Base-by-base conservation (phyloP, 2,888 invertebrate species). In the Leptopterna dolabrata region DNA sequence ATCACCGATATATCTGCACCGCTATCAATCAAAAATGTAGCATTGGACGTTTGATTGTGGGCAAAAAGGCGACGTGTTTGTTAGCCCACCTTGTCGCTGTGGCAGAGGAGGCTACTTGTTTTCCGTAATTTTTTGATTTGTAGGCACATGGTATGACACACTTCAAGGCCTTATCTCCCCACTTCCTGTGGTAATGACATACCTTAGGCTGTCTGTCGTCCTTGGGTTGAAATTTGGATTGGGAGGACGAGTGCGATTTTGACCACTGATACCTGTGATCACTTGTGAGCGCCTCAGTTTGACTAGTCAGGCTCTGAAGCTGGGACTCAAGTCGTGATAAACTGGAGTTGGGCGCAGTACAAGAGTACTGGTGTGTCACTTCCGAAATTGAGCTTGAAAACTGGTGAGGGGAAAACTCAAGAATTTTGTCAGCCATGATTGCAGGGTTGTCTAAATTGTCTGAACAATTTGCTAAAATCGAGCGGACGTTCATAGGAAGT, bases 11-110 rank as follows among this genome's bases (percentile, higher is more conserved):
- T 13, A 86, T 85, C 14, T 88, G 89, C 24, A 84, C 88, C 43
- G 88, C 84, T 63, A 63, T 88, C 90, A 0, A 89, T 78, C 7
- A 86, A 41, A 47, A 89, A 90, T 16, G 1, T 76, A 6, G 29
- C 11, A 14, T 76, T 84, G 0, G 87, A 36, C 6, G 11, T 41
- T 13, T 29, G 83, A 71, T 87, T 85, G 24, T 19, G 41, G 19
- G 86, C 78, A 24, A 87, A 87, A 16, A 87, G 47, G 24, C 87
- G 87, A 76, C 83, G 55, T 11, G 73, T 24, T 19, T 51, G 29
- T 3, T 19, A 19, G 24, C 51, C 73, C 41, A 70, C 71, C 24
- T 73, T n/a, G 87, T 36, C 84, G 55, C 51, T 29, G 19, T 51
- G 19, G 41, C 29, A 27, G 73, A 71, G 73, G 7, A 51, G 19